Evolutionary conservation across 2,888 invertebrate genomes (phyloP).

Genomic region (Nysson spinosus): DNA sequence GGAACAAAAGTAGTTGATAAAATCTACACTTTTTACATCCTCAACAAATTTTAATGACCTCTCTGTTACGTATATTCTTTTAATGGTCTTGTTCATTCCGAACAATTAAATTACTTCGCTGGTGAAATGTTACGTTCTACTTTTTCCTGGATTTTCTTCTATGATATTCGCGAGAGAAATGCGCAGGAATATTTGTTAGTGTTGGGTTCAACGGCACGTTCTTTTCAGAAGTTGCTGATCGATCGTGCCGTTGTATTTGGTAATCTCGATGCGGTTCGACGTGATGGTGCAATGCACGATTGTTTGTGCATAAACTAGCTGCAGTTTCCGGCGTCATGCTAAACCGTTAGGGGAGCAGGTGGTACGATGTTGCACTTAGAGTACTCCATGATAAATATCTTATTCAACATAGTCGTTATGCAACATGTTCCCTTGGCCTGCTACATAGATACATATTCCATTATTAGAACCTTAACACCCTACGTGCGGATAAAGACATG

Average conservation of each 20-base stretch:
- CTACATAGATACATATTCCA: too few species aligned
- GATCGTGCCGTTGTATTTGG: not conserved
- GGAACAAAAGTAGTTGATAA: too few species aligned
- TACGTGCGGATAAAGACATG: too few species aligned
- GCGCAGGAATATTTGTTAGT: not conserved
- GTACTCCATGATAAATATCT: conserved; percentile 16
- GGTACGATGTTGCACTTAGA: conserved; percentile 1
- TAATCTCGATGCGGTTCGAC: not conserved
- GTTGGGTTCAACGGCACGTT: not conserved
- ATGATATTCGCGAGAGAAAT: not conserved
- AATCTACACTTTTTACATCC: too few species aligned
- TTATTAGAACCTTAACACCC: too few species aligned
- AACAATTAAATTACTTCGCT: too few species aligned
- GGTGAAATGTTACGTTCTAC: too few species aligned
- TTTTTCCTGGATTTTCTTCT: not conserved
- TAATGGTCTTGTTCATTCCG: too few species aligned
- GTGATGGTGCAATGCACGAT: not conserved
- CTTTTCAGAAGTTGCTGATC: not conserved
- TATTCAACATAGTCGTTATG: conserved; percentile 7
- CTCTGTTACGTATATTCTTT: too few species aligned
- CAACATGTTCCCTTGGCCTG: too few species aligned
- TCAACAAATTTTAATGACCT: too few species aligned
- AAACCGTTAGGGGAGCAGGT: conserved; percentile 13
- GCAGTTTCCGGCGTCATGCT: not conserved
- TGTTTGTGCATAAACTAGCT: not conserved